phyloP scores from a whole-genome alignment of 2,888 invertebrate species.

The Amblyteles armatorius region DNA sequence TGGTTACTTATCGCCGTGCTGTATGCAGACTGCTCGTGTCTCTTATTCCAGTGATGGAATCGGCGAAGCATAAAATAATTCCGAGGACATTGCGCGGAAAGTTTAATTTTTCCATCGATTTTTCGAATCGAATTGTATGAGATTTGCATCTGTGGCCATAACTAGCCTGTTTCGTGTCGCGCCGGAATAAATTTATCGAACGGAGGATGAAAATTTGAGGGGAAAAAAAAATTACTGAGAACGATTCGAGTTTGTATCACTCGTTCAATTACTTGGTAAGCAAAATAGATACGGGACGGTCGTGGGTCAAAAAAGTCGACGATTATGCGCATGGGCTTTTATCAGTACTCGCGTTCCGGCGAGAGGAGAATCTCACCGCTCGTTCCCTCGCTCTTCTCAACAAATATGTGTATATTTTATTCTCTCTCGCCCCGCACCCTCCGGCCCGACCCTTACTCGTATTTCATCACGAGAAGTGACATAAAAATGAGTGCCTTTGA shows the following conservation, averaged over 20 bases:
- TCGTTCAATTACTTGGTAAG: conserved; percentile 11
- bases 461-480: not conserved
- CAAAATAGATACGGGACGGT: conserved; percentile 75
- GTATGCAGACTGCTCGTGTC: not conserved
- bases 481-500: not conserved
- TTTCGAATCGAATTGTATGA: not conserved
- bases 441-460: not conserved
- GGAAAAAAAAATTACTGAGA: not conserved
- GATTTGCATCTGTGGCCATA: too few relatives aligned
- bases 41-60: not conserved
- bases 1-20: conserved; percentile 13
- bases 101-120: conserved; percentile 30
- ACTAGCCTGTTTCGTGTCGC: too few relatives aligned
- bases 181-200: too few relatives aligned
- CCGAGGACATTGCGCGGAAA: conserved; percentile 36
- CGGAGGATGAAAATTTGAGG: too few relatives aligned
- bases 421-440: not conserved
- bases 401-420: conserved; percentile 18
- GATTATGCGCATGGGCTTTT: conserved; percentile 74
- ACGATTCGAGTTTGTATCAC: conserved; percentile 3
- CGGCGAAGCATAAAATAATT: not conserved
- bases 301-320: conserved; percentile 77
- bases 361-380: conserved; percentile 68
- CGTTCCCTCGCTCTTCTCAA: conserved; percentile 69
- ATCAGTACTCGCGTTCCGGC: conserved; percentile 62